Evolutionary conservation across 2,888 invertebrate genomes (phyloP).

Genomic region (Yponomeuta cagnagella): DNA sequence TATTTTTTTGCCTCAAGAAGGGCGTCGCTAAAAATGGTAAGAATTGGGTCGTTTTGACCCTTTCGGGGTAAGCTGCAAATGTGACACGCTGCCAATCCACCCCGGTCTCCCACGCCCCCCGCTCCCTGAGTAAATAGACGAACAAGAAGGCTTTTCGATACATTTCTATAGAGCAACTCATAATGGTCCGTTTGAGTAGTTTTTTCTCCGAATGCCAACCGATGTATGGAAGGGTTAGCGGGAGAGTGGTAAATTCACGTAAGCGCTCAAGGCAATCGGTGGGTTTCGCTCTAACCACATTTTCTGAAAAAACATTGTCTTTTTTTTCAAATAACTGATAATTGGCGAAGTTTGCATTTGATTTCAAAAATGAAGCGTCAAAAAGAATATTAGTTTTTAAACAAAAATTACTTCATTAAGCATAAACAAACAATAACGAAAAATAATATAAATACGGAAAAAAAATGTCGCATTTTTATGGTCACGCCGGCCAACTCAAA

Average conservation of each 20-base stretch:
- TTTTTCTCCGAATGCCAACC: slow-evolving; percentile 54
- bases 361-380: too few species aligned
- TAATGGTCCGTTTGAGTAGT: slow-evolving; percentile 21
- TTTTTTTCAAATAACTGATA: too few species aligned
- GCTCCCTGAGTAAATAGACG: slow-evolving; percentile 11
- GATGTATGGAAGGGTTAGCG: slow-evolving; percentile 51
- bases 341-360: too few species aligned
- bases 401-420: too few species aligned
- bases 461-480: too few species aligned
- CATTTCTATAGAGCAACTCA: not conserved
- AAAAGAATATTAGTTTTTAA: too few species aligned
- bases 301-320: not conserved
- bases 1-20: slow-evolving; percentile 45
- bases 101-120: slow-evolving; percentile 27
- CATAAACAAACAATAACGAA: too few species aligned
- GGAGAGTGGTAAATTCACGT: slow-evolving; percentile 54
- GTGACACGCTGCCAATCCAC: slow-evolving; percentile 27
- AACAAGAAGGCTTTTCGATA: not conserved
- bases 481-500: too few species aligned
- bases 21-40: slow-evolving; percentile 43
- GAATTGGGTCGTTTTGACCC: slow-evolving; percentile 56
- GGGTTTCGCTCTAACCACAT: not conserved
- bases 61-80: slow-evolving; percentile 39
- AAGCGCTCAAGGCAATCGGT: slow-evolving; percentile 47
- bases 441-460: too few species aligned